Base-by-base conservation (phyloP, 2,113 vertebrate species). In the Salminus brasiliensis region DNA sequence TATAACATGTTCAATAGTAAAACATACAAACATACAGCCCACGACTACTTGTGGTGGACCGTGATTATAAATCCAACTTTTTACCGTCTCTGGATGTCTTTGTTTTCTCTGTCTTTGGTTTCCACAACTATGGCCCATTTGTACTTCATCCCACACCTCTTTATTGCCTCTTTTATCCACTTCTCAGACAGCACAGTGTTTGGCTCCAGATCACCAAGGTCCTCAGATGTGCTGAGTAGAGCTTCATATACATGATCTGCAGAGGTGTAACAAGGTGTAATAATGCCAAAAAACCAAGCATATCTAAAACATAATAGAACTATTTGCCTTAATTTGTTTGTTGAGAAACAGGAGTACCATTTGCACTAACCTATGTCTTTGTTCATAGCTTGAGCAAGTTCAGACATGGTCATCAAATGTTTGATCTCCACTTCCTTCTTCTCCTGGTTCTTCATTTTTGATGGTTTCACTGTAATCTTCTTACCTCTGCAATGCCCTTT, bases 81-180 rank as follows among this genome's bases (percentile, higher is more conserved):
- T 62, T 89, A 96, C 97, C 95, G 95, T 84, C 82, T 92, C 32
- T 91, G 81, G 12, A 89, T 94, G 75, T 99, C 96, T 85, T 88
- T 93, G 89, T 96, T 95, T 89, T 93, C 86, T 79, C 90, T 88
- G 47, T 90, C 78, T 86, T 84, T 92, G 80, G 88, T 92, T 74
- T 91, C 85, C 47, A 91, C 95, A 83, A 96, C 83, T 78, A 92
- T 94, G 82, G 92, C 94, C 84, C 93, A 98, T 76, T 87, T 94
- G 86, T 92, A 93, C 83, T 96, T 98, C 96, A 96, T 97, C 32
- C 95, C 96, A 0, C 94, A 94, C 27, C 91, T 95, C 45, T 92
- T 95, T 85, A 99, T 85, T 30, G 92, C 91, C 83, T 97, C 93
- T 85, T 97, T 97, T 68, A 98, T 94, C 88, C 91, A 94, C 12